phyloP scores from a whole-genome alignment of 2,888 invertebrate species.

The Cephus rjabovi region DNA sequence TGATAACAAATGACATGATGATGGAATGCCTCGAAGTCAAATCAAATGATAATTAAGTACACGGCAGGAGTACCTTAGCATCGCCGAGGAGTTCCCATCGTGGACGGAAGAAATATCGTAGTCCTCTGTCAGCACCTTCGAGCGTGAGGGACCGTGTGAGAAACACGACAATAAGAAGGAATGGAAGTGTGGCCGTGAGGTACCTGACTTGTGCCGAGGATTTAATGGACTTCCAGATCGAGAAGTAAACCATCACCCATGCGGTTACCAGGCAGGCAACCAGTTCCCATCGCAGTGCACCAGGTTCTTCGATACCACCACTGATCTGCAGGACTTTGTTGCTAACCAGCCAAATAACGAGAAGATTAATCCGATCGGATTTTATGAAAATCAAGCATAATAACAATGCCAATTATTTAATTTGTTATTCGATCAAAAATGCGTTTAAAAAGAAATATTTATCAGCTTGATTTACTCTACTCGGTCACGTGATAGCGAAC shows the following conservation, averaged over 20 bases:
- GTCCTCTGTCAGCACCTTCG: constrained; percentile 87
- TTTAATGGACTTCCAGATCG: constrained; percentile 95
- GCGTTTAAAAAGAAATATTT: not conserved
- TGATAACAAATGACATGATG: not conserved
- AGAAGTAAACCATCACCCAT: constrained; percentile 95
- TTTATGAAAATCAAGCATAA: not conserved
- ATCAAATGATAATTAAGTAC: not conserved
- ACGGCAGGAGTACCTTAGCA: constrained; percentile 74
- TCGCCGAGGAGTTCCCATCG: constrained; percentile 85
- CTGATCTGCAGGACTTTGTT: constrained; percentile 88
- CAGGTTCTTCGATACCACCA: constrained; percentile 84
- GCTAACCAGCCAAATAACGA: constrained; percentile 70
- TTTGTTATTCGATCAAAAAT: not conserved
- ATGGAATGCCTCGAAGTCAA: not conserved
- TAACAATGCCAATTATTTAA: not conserved
- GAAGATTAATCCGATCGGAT: not conserved
- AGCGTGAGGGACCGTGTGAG: constrained; percentile 89
- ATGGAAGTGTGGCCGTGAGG: constrained; percentile 93
- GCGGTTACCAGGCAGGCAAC: constrained; percentile 90
- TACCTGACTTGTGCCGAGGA: constrained; percentile 92
- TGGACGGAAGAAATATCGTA: constrained; percentile 89
- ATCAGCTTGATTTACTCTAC: not conserved
- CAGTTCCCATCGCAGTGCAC: constrained; percentile 87
- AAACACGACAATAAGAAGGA: constrained; percentile 86
- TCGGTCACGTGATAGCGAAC: not conserved